Base-by-base conservation (phyloP, 2,797 vertebrate genomes). In the Scomberomorus guttatus region DNA sequence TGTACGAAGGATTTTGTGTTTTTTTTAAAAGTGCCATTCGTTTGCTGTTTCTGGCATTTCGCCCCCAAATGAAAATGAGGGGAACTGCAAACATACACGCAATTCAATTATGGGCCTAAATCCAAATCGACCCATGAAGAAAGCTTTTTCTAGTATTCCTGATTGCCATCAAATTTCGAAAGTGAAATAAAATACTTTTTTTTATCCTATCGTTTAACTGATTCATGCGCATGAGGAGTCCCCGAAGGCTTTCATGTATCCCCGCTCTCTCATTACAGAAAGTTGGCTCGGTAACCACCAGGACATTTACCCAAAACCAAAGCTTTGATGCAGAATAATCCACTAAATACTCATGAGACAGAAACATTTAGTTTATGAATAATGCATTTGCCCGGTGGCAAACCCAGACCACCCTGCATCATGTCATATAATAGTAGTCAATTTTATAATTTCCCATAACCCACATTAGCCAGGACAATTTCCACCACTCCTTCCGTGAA, bases 321-420 rank as follows among this genome's bases (percentile, higher is more conserved):
- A 77, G 74, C 87, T 80, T 58, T 91, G 89, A 91, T 88, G 89
- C 92, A 90, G 86, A 93, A 92, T 88, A 93, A 94, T 93, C 79
- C 62, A 91, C 88, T 90, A 92, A 92, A 92, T 86, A 84, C 83
- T 90, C 88, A 89, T 87, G 90, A 92, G 70, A 89, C 76, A 82
- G 79, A 88, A 88, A 80, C 88, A 91, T 91, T 92, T 87, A 87
- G 51, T 80, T 81, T 46, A 88, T 94, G 90, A 93, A 94, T 92
- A 83, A 94, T 93, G 87, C 50, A 94, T 94, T 88, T 86, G 75
- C 86, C 93, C 88, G 55, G 60, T 89, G 88, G 93, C 90, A 77
- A 80, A 83, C 59, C 62, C 63, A 81, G 75, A 84, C 77, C 79
- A 77, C 56, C 57, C 55, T 59, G 58, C 71, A 77, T 75, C 72